Percentiles rank a stretch among this genome's conserved stretches.
These are phyloP conservation scores for Caenorhabditis briggsae DNA, from an alignment of 1,140 invertebrate species.

Conservation along the genomic window DNA sequence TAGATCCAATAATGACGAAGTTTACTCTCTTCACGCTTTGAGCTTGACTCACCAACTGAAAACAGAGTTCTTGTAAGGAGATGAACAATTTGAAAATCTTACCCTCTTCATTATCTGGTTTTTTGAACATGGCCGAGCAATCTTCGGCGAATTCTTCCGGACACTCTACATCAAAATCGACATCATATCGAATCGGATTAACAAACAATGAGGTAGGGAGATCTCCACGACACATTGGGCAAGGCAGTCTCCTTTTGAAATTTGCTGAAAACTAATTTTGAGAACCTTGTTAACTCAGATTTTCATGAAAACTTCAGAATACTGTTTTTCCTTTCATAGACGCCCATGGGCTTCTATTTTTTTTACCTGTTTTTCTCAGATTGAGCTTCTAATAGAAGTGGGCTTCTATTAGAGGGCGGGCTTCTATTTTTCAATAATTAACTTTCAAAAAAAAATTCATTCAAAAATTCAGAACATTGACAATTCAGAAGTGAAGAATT, in stretches of 20 bases:
- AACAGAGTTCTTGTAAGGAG: no score
- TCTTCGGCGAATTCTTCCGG: background rate
- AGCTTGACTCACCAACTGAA: background rate
- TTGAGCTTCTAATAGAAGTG: no score
- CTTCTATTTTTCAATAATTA: no score
- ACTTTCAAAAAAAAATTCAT: no score
- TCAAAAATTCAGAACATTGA: no score
- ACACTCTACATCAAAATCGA: background rate
- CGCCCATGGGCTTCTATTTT: no score
- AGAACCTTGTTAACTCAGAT: no score
- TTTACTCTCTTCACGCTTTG: background rate
- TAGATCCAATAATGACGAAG: slow-evolving; percentile 27
- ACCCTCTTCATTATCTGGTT: background rate
- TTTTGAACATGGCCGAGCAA: background rate
- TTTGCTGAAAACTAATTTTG: slow-evolving; percentile 42
- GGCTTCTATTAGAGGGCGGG: no score
- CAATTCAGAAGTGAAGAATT: no score
- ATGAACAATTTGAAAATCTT: background rate
- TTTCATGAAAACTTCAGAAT: no score
- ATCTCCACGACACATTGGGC: background rate
- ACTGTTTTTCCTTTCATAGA: no score
- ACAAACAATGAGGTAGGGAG: background rate
- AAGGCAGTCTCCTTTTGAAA: background rate
- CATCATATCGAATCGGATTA: background rate
- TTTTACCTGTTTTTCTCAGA: no score